phyloP scores from a whole-genome alignment of 2,888 invertebrate genomes.

The Sinopyrophorus schimmeli region DNA sequence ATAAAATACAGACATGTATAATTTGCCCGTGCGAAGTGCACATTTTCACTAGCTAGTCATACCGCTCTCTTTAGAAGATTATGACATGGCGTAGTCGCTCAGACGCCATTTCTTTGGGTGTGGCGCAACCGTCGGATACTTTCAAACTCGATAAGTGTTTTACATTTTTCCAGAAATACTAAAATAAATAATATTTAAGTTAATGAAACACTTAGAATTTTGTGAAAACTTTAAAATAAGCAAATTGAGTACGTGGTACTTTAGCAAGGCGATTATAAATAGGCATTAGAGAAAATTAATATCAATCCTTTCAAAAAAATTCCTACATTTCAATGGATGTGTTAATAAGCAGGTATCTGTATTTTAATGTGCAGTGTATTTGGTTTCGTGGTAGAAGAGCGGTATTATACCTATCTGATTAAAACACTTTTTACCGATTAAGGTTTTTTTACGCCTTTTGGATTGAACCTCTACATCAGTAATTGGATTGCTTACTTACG shows the following conservation, averaged over 20 bases:
- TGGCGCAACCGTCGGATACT: conserved; percentile 35
- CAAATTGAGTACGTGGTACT: no score
- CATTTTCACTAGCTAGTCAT: conserved; percentile 38
- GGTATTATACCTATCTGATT: no score
- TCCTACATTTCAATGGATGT: no score
- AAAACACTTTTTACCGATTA: conserved; percentile 43
- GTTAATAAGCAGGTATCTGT: no score
- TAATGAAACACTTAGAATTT: conserved; percentile 6
- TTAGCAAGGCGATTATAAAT: no score
- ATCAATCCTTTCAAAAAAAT: no score
- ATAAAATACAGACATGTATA: no score
- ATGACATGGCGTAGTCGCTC: conserved; percentile 37
- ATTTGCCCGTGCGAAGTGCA: conserved; percentile 37
- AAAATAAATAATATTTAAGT: no score
- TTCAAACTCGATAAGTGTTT: no score
- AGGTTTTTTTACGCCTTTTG: conserved; percentile 39
- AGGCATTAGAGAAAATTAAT: no score
- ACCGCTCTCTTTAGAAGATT: conserved; percentile 31
- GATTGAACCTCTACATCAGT: conserved; percentile 39
- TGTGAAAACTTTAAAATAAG: conserved; percentile 8
- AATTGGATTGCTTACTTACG: conserved; percentile 44
- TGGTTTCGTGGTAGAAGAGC: no score
- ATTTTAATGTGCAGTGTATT: no score
- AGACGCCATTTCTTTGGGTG: conserved; percentile 38
- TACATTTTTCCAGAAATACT: conserved; percentile 13